A percentile compares a stretch with the other conserved stretches of the same genome.
Evolutionary conservation across 2,113 vertebrate species (phyloP).

Genomic region (Sminthopsis crassicaudata): DNA sequence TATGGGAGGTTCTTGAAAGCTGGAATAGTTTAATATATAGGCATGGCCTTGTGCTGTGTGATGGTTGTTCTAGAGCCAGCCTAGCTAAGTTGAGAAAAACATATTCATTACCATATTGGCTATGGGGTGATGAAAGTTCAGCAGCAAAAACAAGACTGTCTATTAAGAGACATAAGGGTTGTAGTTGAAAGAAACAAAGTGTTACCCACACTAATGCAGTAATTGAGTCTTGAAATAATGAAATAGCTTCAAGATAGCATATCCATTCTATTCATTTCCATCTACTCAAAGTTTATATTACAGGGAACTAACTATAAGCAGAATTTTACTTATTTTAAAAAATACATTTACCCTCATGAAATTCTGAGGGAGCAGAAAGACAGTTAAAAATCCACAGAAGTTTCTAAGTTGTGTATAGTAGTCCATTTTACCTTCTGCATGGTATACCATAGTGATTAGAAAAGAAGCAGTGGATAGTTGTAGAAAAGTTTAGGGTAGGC

Average conservation of each 20-base stretch:
- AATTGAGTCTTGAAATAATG: background rate
- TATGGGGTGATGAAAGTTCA: background rate
- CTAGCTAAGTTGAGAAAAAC: background rate
- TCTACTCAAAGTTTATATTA: background rate
- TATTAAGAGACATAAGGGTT: background rate
- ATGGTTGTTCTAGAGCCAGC: background rate
- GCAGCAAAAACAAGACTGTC: background rate
- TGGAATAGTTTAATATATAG: background rate
- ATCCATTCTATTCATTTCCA: conserved; percentile 24
- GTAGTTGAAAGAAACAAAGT: background rate
- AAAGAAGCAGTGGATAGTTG: background rate
- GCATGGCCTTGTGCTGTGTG: background rate
- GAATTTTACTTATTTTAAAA: background rate
- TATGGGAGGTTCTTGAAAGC: background rate
- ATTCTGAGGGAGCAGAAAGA: background rate
- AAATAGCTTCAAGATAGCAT: background rate
- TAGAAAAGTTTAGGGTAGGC: background rate
- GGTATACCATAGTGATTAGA: background rate
- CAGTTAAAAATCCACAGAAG: background rate
- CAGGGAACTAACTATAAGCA: background rate
- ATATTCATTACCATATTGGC: background rate
- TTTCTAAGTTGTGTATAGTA: background rate
- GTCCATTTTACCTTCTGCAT: background rate
- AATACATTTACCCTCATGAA: background rate
- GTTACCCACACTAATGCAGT: background rate